Evolutionary conservation across 2,888 invertebrate genomes (phyloP).

Genomic region (Mimumesa dahlbomi): DNA sequence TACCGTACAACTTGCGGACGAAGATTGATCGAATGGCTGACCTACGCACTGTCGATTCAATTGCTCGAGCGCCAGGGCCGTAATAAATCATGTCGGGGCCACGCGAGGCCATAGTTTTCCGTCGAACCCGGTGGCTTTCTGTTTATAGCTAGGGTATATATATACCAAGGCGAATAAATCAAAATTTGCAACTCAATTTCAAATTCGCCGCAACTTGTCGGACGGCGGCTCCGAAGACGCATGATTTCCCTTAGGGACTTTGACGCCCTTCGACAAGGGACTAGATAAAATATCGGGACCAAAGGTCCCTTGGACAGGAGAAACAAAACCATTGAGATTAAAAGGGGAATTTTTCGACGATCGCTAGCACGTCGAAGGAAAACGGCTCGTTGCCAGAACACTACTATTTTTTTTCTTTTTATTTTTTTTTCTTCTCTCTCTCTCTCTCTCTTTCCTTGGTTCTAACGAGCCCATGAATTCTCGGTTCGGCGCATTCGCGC

Average conservation of each 20-base stretch:
- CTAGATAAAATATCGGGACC: no score
- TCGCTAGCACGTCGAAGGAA: neutral
- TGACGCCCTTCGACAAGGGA: no score
- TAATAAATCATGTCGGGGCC: slow-evolving; percentile 31
- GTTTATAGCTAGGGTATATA: no score
- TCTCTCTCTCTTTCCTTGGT: slow-evolving; percentile 1
- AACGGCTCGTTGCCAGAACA: neutral
- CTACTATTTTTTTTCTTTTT: neutral
- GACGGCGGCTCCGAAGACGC: no score
- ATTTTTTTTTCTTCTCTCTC: neutral
- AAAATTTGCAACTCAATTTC: no score
- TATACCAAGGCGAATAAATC: no score
- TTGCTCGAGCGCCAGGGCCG: slow-evolving; percentile 21
- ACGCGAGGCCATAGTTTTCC: slow-evolving; percentile 11
- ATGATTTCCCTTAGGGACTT: no score
- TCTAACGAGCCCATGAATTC: slow-evolving; percentile 45
- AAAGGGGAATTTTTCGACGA: no score
- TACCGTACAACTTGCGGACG: neutral
- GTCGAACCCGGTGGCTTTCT: slow-evolving; percentile 4
- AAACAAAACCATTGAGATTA: no score
- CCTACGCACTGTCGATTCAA: slow-evolving; percentile 47
- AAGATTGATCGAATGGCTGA: slow-evolving; percentile 44
- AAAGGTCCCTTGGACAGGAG: no score
- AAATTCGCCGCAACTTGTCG: no score
- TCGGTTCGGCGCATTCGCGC: slow-evolving; percentile 31